These are phyloP conservation scores for Cyanocitta stelleri DNA, from an alignment of 2,113 vertebrate genomes.

Conservation along the genomic window DNA sequence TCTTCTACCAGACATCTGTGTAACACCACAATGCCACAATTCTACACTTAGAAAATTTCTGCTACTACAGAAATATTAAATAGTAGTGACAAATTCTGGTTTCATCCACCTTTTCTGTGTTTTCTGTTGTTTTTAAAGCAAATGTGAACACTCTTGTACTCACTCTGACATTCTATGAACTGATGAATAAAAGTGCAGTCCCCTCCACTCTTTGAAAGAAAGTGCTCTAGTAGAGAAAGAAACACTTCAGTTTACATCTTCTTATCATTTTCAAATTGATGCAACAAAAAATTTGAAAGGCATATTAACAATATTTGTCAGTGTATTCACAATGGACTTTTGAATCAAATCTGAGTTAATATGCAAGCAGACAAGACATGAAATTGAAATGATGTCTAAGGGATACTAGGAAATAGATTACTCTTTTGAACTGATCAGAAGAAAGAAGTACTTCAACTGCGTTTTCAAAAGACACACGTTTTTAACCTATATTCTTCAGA, in stretches of 20 bases:
- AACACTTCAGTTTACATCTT: constrained; percentile 73
- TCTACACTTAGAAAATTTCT: background rate
- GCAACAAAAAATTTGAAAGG: constrained; percentile 57
- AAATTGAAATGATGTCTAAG: background rate
- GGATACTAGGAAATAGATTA: background rate
- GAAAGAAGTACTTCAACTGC: background rate
- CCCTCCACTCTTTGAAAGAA: constrained; percentile 95
- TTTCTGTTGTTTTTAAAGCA: constrained; percentile 46
- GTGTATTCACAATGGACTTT: background rate
- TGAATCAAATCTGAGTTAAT: background rate
- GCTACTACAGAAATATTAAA: background rate
- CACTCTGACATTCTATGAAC: constrained; percentile 94
- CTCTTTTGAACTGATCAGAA: background rate
- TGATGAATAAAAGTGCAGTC: constrained; percentile 94
- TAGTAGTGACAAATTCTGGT: background rate
- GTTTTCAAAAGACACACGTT: background rate
- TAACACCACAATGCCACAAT: background rate
- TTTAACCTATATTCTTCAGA: background rate
- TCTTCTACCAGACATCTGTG: background rate
- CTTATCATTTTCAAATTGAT: constrained; percentile 69
- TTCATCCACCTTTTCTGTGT: background rate
- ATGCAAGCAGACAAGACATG: constrained; percentile 10
- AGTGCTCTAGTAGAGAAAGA: constrained; percentile 94
- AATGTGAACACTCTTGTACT: constrained; percentile 85
- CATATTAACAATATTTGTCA: constrained; percentile 26